phyloP scores from a whole-genome alignment of 2,113 vertebrate species.

The Eonycteris spelaea region DNA sequence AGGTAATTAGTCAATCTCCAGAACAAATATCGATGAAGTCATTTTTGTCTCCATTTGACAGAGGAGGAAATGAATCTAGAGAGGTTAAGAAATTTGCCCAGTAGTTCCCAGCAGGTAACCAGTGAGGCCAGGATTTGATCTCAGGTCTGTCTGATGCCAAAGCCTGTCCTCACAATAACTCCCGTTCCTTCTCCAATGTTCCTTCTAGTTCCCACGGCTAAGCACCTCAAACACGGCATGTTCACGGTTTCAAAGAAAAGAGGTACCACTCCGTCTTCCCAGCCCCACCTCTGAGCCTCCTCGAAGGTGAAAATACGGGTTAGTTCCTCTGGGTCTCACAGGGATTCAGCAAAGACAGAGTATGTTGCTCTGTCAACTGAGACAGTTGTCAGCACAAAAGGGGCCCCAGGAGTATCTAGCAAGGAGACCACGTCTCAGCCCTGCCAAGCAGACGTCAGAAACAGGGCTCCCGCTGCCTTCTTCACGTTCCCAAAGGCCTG shows the following conservation, averaged over 20 bases:
- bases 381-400: neutral
- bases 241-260: neutral
- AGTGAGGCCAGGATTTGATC: neutral
- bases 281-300: neutral
- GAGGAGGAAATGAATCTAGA: neutral
- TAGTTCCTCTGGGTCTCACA: neutral
- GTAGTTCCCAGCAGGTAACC: neutral
- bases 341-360: neutral
- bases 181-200: neutral
- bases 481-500: neutral
- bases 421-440: neutral
- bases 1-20: neutral
- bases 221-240: neutral
- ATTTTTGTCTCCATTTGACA: neutral
- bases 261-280: neutral
- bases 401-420: neutral
- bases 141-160: neutral
- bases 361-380: fast-evolving
- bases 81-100: neutral
- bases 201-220: neutral
- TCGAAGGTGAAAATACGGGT: neutral
- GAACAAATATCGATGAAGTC: neutral
- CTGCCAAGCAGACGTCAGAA: neutral
- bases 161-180: neutral
- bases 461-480: too few species aligned